Evolutionary conservation across 2,888 invertebrate species (phyloP), one percentile per base, ranked within the genome.

Genomic region (Serripes groenlandicus): DNA sequence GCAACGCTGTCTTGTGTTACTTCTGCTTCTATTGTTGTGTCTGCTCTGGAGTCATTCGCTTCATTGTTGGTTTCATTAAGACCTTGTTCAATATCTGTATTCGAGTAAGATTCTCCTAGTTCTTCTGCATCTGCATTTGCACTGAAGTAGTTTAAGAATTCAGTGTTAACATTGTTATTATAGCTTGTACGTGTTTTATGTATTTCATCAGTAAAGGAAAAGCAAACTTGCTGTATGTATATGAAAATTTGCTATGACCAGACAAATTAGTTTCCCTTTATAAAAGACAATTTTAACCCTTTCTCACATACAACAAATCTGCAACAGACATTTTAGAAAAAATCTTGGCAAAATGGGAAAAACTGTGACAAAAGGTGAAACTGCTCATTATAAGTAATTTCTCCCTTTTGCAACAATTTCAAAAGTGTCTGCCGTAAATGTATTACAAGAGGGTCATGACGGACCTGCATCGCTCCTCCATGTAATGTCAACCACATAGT

Each of bases 1-100:
- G 85, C 86, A 11, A 98, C 98, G 37, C 98, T 98, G 96, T 99
- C 98, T 87, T 98, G 97, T 3, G 98, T 98, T 93, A 98, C 98
- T 95, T 98, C 98, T 23, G 97, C 98, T 42, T 90, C 86, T 71
- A 87, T 79, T 18, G 92, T 90, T 34, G 90, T 88, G 77, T 92
- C 90, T 58, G 88, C 91, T 54, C 87, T 78, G n/a, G 91, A 91
- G 54, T 90, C 90, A 70, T 90, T 90, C n/a, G 60, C 68, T 11
- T 90, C 90, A 66, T 89, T 89, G 30, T 54, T 49, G 3, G 88
- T 88, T 49, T 90, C 90, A 71, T 87, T 89, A n/a, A 89, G 75
- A 35, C 75, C 89, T 30, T 88, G 88, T 4, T 75, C 72, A 26
- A 87, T 88, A 62, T 89, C 89, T 60, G 77, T 82, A 74, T 77